phyloP scores from a whole-genome alignment of 92 coral and sea anemone genomes.

The Bergia sp. region DNA sequence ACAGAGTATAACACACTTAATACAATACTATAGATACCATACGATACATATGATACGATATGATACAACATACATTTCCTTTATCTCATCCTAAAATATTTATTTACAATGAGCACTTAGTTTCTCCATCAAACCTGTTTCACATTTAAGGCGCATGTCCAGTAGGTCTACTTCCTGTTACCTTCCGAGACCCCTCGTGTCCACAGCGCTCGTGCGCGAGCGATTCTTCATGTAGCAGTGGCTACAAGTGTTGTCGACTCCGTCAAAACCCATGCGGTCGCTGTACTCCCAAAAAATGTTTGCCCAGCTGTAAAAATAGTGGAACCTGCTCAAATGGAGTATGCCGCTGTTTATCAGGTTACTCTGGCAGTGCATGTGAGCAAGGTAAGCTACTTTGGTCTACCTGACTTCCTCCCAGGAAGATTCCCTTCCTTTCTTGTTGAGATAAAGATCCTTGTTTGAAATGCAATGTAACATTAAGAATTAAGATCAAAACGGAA shows the following conservation, averaged over 20 bases:
- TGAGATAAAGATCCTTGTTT: no score
- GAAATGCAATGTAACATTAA: no score
- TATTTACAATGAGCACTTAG: no score
- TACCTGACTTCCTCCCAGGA: not conserved
- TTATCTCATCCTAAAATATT: no score
- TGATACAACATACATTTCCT: no score
- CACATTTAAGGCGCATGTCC: conserved; percentile 14
- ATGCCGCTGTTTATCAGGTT: conserved; percentile 31
- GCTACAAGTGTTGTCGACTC: conserved; percentile 21
- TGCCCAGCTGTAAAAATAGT: conserved; percentile 29
- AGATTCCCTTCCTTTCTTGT: not conserved
- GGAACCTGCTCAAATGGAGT: conserved; percentile 36
- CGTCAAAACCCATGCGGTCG: conserved; percentile 38
- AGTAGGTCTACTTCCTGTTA: conserved; percentile 26
- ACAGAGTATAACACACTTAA: no score
- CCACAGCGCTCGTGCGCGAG: conserved; percentile 19
- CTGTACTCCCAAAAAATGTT: conserved; percentile 1
- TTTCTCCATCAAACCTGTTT: not conserved
- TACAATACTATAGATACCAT: no score
- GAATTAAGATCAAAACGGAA: no score
- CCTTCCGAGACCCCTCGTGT: conserved; percentile 18
- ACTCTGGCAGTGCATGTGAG: conserved; percentile 30
- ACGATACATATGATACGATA: no score
- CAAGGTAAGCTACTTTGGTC: not conserved
- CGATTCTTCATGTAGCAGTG: conserved; percentile 23